Base-by-base conservation (phyloP, 2,888 invertebrate species). In the Epirrita christyi region DNA sequence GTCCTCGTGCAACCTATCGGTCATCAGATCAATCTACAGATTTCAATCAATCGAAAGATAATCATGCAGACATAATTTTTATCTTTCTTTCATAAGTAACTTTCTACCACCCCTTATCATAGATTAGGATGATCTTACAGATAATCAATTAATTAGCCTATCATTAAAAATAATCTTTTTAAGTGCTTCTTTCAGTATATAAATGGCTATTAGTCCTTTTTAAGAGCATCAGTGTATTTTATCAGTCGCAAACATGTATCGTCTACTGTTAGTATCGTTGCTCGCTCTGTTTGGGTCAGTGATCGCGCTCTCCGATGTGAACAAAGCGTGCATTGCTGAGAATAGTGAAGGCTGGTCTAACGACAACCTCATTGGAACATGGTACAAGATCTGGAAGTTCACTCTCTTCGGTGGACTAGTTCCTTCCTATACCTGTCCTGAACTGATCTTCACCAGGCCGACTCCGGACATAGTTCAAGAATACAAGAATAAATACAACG, bases 401-500 rank as follows among this genome's bases (percentile, higher is more conserved):
- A 44, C 47, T 1, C 6, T 41, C 0, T 54, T 44, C 37, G 37
- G 29, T n/a, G 21, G 42, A 0, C 9, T 44, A 3, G n/a, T 51
- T 8, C 50, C 59, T 11, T 40, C 50, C 3, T 0, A 0, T 0
- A n/a, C 2, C 7, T 63, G 62, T 34, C 40, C 9, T 0, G 43
- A 51, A 8, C 32, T 41, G 8, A 27, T 8, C 11, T 59, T 53
- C 29, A 44, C 46, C 0, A 58, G 41, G 13, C 60, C 63, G 0
- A 15, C 55, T 7, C 46, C 52, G 9, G 55, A 43, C 9, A 29
- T 32, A 1, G 6, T 63, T 6, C 55, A 45, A 10, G 44, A 43
- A 28, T 63, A 60, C 47, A 63, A 58, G 15, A 14, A 29, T 0
- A 58, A 53, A 13, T 60, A 63, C 52, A 60, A 57, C 28, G 43